Conservation (phyloP, 2,888 invertebrate species). For the Chironomus tentans region DNA sequence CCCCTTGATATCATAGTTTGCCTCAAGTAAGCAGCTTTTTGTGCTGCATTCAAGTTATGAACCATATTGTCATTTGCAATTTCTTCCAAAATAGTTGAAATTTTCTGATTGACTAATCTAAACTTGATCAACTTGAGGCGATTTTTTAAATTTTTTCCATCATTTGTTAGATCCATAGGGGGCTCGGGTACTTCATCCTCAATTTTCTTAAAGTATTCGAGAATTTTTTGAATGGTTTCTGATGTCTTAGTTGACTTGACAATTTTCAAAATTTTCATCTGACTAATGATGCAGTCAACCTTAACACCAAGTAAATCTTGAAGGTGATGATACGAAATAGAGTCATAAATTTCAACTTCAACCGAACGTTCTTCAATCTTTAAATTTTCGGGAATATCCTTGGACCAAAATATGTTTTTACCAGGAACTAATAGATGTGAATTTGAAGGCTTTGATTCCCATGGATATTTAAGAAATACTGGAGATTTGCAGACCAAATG, state of each 20-base stretch:
- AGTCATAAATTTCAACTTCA: not conserved
- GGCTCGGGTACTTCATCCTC: not conserved
- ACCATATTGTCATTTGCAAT: not conserved
- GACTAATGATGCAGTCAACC: not conserved
- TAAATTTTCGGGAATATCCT: not conserved
- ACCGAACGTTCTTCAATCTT: not conserved
- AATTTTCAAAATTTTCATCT: conserved; percentile 3
- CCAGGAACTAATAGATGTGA: not conserved
- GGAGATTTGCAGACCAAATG: not conserved
- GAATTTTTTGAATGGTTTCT: not conserved
- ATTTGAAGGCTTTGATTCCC: not conserved
- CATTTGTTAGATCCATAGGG: not conserved
- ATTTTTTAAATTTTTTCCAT: not conserved
- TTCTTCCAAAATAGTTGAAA: not conserved
- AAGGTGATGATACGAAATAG: not conserved
- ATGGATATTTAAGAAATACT: not conserved
- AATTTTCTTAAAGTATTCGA: not conserved
- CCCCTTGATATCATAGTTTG: not conserved
- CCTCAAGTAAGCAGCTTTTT: not conserved
- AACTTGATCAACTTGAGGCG: not conserved
- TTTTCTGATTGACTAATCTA: not conserved
- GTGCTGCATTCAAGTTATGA: not conserved
- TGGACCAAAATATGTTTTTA: not conserved
- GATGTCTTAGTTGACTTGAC: not conserved
- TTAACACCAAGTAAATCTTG: not conserved